These are phyloP conservation scores for Sebastes wilsoni DNA, from an alignment of 2,797 vertebrate genomes.

Conservation along the genomic window DNA sequence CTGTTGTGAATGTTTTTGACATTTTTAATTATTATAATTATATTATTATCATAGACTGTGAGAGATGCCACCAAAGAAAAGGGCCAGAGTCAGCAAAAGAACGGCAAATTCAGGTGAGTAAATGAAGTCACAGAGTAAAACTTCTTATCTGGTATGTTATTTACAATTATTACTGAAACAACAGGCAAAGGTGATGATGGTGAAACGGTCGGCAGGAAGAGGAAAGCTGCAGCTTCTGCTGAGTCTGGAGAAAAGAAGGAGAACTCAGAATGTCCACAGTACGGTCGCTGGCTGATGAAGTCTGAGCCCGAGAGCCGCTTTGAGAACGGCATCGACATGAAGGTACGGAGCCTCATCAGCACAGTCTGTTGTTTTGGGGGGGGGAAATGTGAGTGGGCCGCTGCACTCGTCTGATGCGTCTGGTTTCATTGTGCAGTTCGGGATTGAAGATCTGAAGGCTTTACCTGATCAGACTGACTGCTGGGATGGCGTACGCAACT, in stretches of 20 bases:
- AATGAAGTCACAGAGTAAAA: not conserved
- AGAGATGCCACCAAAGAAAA: slow-evolving; percentile 81
- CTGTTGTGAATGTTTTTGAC: not conserved
- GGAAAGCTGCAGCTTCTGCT: slow-evolving; percentile 57
- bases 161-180: not conserved
- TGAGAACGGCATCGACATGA: slow-evolving; percentile 93
- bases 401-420: not conserved
- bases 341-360: slow-evolving; percentile 76
- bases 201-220: slow-evolving; percentile 37
- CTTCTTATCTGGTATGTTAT: accelerated
- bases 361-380: not conserved
- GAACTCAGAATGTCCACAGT: slow-evolving; percentile 33
- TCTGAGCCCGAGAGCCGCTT: slow-evolving; percentile 95
- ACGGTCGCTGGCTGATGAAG: slow-evolving; percentile 93
- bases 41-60: too few species aligned
- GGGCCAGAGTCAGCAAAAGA: slow-evolving; percentile 38
- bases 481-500: slow-evolving; percentile 98
- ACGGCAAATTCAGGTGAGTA: slow-evolving; percentile 47
- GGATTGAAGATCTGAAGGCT: slow-evolving; percentile 93
- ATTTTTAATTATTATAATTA: too few species aligned
- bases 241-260: slow-evolving; percentile 37
- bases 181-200: slow-evolving; percentile 37
- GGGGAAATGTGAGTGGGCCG: accelerated
- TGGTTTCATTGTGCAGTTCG: slow-evolving; percentile 84
- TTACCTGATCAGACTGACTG: slow-evolving; percentile 89